These are phyloP conservation scores for Brachionus plicatilis DNA, from an alignment of 1,140 invertebrate genomes.

Conservation along the genomic window DNA sequence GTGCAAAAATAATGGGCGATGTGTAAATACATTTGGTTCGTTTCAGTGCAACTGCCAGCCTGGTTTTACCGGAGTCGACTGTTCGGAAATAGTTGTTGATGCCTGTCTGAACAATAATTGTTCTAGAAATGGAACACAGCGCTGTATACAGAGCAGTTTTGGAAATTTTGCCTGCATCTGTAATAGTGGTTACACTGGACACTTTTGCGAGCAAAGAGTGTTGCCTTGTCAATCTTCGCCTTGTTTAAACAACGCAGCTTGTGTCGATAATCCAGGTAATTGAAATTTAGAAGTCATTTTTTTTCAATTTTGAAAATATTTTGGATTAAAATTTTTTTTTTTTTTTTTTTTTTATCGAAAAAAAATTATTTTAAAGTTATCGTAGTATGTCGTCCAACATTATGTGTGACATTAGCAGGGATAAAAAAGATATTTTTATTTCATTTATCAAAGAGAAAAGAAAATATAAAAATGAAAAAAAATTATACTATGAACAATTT, in stretches of 20 bases:
- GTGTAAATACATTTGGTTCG: background rate
- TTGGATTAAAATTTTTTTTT: background rate
- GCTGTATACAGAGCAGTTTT: background rate
- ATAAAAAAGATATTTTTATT: no score
- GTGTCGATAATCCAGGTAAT: background rate
- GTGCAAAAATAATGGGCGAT: conserved; percentile 46
- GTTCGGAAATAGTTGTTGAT: background rate
- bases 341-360: background rate
- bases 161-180: conserved; percentile 30
- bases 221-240: background rate
- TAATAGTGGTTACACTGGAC: background rate
- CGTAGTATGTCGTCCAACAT: no score
- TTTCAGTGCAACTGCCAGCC: conserved; percentile 32
- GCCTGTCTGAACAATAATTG: background rate
- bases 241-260: conserved; percentile 23
- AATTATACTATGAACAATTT: no score
- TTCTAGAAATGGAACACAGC: background rate
- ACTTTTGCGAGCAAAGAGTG: background rate
- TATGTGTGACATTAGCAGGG: no score
- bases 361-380: conserved; percentile 47
- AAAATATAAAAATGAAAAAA: no score
- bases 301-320: background rate
- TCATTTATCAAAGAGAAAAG: no score
- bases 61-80: background rate
- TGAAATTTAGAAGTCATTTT: background rate